A percentile compares a stretch with the other conserved stretches of the same genome.
phyloP scores from a whole-genome alignment of 1,140 invertebrate species.

The Drosophila tropicalis region DNA sequence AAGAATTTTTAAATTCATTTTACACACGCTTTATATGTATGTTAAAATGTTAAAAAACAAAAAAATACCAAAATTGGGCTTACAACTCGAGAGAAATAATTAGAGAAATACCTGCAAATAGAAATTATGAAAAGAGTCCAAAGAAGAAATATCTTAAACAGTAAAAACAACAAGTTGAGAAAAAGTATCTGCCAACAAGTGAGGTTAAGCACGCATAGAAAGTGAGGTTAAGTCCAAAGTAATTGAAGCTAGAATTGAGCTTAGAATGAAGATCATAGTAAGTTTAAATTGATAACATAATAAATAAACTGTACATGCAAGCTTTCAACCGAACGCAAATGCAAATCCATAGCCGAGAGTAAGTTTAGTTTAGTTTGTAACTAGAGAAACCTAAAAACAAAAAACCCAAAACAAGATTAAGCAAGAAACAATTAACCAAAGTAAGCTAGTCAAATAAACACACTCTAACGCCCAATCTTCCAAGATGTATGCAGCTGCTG shows the following conservation, averaged over 20 bases:
- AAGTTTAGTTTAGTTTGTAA: conserved; percentile 54
- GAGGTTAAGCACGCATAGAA: not conserved
- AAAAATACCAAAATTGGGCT: not conserved
- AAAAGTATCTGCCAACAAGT: not conserved
- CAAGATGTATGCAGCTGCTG: conserved; percentile 90
- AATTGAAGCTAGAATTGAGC: conserved; percentile 17
- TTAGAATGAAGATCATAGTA: conserved; percentile 1
- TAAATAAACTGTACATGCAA: not conserved
- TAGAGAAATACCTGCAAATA: not conserved
- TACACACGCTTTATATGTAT: conserved; percentile 56
- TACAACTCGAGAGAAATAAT: not conserved
- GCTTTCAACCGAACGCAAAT: conserved; percentile 1
- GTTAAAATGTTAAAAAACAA: conserved; percentile 16
- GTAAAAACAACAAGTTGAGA: not conserved
- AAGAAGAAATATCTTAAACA: not conserved
- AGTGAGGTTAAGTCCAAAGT: conserved; percentile 28
- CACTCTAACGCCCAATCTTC: not conserved
- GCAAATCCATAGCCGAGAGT: conserved; percentile 43
- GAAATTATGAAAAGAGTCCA: not conserved
- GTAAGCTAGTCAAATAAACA: not conserved
- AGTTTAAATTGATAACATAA: not conserved
- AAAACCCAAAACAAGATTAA: not conserved
- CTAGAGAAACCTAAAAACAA: conserved; percentile 37
- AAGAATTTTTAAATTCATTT: conserved; percentile 66
- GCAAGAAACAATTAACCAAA: not conserved